phyloP scores from a whole-genome alignment of 2,888 invertebrate genomes.

The Cryptophagus acutangulus region DNA sequence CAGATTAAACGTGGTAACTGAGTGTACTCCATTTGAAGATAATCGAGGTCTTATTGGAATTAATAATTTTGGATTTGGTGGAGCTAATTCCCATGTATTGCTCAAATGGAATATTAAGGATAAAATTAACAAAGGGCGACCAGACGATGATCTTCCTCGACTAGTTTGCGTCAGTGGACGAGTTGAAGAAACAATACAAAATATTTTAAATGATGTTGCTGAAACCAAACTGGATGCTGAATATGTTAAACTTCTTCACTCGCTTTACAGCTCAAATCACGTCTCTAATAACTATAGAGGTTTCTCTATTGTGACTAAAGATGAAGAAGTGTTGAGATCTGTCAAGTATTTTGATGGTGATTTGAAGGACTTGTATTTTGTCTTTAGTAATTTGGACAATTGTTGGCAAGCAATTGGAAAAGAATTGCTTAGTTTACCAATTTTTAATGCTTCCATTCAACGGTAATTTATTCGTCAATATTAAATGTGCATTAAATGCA shows the following conservation, averaged over 20 bases:
- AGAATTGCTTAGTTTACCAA: slow-evolving; percentile 67
- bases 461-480: too few species aligned
- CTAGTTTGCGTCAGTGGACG: slow-evolving; percentile 73
- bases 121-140: slow-evolving; percentile 58
- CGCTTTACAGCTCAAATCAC: slow-evolving; percentile 21
- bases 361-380: not conserved
- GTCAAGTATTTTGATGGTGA: slow-evolving; percentile 3
- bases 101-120: slow-evolving; percentile 57
- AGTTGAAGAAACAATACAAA: slow-evolving; percentile 68
- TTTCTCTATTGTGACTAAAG: slow-evolving; percentile 53
- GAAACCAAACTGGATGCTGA: slow-evolving; percentile 46
- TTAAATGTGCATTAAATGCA: too few species aligned
- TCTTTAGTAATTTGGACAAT: slow-evolving; percentile 75
- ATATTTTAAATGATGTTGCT: slow-evolving; percentile 60
- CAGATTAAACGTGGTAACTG: slow-evolving; percentile 67
- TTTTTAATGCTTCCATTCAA: slow-evolving; percentile 67
- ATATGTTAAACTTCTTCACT: slow-evolving; percentile 34
- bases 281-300: slow-evolving; percentile 54
- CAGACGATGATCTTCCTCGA: slow-evolving; percentile 64
- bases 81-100: slow-evolving; percentile 74
- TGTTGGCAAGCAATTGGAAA: slow-evolving; percentile 84
- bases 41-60: slow-evolving; percentile 72
- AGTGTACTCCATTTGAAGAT: slow-evolving; percentile 57
- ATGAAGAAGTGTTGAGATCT: slow-evolving; percentile 32
- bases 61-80: slow-evolving; percentile 93